Evolutionary conservation across 2,888 invertebrate genomes (phyloP).

Genomic region (Hyalella azteca): DNA sequence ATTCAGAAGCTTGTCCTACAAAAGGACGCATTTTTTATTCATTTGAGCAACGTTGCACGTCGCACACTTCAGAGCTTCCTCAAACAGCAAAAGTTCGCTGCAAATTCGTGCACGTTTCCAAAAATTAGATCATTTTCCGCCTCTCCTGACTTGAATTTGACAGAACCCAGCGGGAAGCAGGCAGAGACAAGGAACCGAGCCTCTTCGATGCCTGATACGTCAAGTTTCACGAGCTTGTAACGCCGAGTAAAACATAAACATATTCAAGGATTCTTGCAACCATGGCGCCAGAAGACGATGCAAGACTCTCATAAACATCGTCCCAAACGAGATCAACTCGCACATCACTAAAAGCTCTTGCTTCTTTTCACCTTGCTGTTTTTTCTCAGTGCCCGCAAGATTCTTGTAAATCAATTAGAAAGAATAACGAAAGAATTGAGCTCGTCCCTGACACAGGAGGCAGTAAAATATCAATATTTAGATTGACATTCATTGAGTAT

Average conservation of each 20-base stretch:
- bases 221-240: conserved; percentile 1
- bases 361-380: not conserved
- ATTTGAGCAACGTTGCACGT: no score
- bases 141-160: not conserved
- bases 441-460: not conserved
- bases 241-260: not conserved
- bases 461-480: conserved; percentile 33
- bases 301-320: not conserved
- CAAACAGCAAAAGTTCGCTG: no score
- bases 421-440: conserved; percentile 12
- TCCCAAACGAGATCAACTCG: not conserved
- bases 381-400: not conserved
- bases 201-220: conserved; percentile 1
- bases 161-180: not conserved
- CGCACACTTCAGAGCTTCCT: no score
- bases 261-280: not conserved
- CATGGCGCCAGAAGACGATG: not conserved
- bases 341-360: no score
- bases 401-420: conserved; percentile 26
- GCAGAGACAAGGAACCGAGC: not conserved
- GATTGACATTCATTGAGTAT: conserved; percentile 12
- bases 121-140: not conserved
- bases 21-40: no score
- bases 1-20: no score
- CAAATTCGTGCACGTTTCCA: no score